Base-by-base conservation (phyloP, 1,140 invertebrate species). In the Carposina sasakii region DNA sequence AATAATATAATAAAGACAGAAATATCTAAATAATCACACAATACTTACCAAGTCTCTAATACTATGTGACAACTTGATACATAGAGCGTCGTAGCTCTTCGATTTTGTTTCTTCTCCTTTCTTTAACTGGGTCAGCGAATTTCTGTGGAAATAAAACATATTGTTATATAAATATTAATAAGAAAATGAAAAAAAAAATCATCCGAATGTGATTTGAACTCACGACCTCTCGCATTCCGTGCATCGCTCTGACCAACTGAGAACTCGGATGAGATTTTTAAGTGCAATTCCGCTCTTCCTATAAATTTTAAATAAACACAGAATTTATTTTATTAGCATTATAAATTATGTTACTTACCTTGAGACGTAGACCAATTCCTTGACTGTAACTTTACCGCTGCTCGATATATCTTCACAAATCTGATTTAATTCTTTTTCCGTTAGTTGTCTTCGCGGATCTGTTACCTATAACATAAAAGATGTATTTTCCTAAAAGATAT, bases 61-160 rank as follows among this genome's bases (percentile, higher is more conserved):
- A 0, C 68, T 54, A 28, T 71, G 71, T 4, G 62, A 44, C 16
- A 82, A 49, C 36, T 84, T 89, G 43, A 91, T 81, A 64, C 95
- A 97, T 1, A 96, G 67, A 0, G 94, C 94, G 53, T 88, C 85
- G 76, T 98, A 98, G 6, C 87, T 89, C 85, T 98, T 98, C 12
- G 88, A 90, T 77, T 97, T 97, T 15, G 87, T 86, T 63, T 95
- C 91, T 77, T 97, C 96, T 6, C 95, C 96, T 63, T 91, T 87
- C 77, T 98, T 98, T 6, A 99, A 85, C 36, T 88, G 87, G 1
- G 82, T 76, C 15, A 94, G 82, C 43, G 94, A 88, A 16, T 90
- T 88, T 55, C 93, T 93, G 60, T 44, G 82, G 24, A 28, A 83
- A 57, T 12, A 24, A 13, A 37, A 12, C 2, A 8, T n/a, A n/a